Conservation (phyloP, 2,797 vertebrate genomes). For the Pseudochirops cupreus region DNA sequence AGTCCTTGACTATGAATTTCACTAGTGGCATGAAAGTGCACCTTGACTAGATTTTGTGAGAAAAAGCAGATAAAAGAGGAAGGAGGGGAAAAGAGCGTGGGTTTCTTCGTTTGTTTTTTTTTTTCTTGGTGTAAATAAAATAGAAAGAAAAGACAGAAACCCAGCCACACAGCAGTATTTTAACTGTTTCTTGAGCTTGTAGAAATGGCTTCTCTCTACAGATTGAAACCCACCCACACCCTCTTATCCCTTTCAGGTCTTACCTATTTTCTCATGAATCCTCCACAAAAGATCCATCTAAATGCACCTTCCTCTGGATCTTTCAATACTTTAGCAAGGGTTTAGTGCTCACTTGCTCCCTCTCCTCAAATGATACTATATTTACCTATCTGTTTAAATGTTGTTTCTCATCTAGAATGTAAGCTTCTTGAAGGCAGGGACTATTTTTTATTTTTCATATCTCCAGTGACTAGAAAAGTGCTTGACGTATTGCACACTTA, state of each 20-base stretch:
- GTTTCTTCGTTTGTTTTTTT: background rate
- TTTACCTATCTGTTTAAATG: background rate
- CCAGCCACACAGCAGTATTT: background rate
- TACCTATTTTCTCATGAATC: background rate
- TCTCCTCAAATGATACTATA: background rate
- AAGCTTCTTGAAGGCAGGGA: background rate
- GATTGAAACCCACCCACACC: background rate
- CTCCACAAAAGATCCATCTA: background rate
- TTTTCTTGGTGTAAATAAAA: background rate
- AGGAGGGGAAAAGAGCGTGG: background rate
- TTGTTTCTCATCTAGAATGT: background rate
- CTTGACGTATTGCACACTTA: background rate
- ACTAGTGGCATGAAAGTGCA: fast-evolving
- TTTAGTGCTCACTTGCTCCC: fast-evolving
- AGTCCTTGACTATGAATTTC: background rate
- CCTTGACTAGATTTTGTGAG: background rate
- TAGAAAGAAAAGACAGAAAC: background rate
- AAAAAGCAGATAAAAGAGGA: background rate
- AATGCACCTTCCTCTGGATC: background rate
- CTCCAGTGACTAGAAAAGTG: background rate
- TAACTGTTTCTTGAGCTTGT: background rate
- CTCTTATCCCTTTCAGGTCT: background rate
- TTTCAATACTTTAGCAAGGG: background rate
- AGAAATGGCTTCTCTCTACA: background rate
- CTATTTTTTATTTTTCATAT: background rate